A percentile compares a stretch with the other conserved stretches of the same genome.
Evolutionary conservation across 2,888 invertebrate genomes (phyloP).

Genomic region (Cataglyphis altisquamis): DNA sequence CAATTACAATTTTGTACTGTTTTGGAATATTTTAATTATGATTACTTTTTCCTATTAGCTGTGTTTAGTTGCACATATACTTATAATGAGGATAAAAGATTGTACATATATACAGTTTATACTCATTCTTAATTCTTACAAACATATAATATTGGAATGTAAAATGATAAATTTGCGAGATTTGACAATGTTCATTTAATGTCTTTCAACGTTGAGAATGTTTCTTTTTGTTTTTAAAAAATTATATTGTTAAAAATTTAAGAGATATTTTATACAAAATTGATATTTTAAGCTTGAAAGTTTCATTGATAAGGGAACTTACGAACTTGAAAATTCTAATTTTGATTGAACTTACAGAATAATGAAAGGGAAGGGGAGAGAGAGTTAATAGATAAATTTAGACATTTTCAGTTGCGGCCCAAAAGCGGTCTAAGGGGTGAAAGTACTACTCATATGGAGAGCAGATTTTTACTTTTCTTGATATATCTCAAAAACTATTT

Average conservation of each 20-base stretch:
- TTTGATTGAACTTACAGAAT: too few species aligned
- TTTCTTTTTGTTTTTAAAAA: conserved; percentile 11
- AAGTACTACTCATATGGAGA: too few species aligned
- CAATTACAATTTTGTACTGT: conserved; percentile 31
- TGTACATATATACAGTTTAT: background rate
- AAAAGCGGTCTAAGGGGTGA: too few species aligned
- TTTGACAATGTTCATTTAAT: background rate
- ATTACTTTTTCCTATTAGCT: background rate
- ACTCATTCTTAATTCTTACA: conserved; percentile 4
- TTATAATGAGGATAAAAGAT: conserved; percentile 13
- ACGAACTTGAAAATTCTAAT: too few species aligned
- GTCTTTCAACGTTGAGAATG: background rate
- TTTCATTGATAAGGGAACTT: background rate
- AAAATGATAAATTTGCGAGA: background rate
- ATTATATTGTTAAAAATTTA: background rate
- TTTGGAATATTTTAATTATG: conserved; percentile 27
- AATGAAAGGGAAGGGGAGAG: too few species aligned
- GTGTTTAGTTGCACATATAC: background rate
- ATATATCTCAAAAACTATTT: too few species aligned
- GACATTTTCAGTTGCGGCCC: too few species aligned
- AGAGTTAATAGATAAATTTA: too few species aligned
- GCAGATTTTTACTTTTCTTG: too few species aligned
- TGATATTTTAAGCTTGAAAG: conserved; percentile 4
- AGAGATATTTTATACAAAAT: background rate
- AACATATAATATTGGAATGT: background rate